A percentile compares a stretch with the other conserved stretches of the same genome.
Evolutionary conservation across 2,113 vertebrate species (phyloP).

Genomic region (Psophia crepitans): DNA sequence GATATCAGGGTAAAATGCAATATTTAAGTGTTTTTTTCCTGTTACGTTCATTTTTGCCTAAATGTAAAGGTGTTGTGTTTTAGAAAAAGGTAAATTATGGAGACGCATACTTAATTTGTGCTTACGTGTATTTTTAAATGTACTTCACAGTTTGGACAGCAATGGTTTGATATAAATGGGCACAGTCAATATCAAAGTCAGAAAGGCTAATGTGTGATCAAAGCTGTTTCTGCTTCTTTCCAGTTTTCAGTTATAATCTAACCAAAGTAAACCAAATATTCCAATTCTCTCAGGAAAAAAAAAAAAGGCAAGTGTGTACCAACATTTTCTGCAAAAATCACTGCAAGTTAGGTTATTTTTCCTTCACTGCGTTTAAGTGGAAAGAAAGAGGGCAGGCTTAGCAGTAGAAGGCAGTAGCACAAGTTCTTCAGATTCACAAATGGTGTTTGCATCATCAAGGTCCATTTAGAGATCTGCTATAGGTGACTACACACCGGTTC

Average conservation of each 20-base stretch:
- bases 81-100: not conserved
- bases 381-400: not conserved
- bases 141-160: conserved; percentile 19
- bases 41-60: conserved; percentile 28
- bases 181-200: conserved; percentile 71
- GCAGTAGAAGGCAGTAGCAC: not conserved
- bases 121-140: not conserved
- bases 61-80: conserved; percentile 9
- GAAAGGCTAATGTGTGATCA: not conserved
- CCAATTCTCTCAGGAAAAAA: not conserved
- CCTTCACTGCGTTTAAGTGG: not conserved
- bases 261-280: not conserved
- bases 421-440: not conserved
- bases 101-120: not conserved
- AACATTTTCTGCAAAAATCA: not conserved
- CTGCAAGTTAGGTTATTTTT: not conserved
- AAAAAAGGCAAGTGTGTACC: rapidly evolving
- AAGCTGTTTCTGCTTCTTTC: not conserved
- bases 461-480: not conserved
- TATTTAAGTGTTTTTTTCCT: not conserved
- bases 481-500: not conserved
- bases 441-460: not conserved
- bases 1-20: conserved; percentile 26
- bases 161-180: conserved; percentile 73
- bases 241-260: not conserved